Evolutionary conservation across 2,888 invertebrate species (phyloP), one percentile per base, ranked within the genome.

Genomic region (Dyspetes luteomarginatus): DNA sequence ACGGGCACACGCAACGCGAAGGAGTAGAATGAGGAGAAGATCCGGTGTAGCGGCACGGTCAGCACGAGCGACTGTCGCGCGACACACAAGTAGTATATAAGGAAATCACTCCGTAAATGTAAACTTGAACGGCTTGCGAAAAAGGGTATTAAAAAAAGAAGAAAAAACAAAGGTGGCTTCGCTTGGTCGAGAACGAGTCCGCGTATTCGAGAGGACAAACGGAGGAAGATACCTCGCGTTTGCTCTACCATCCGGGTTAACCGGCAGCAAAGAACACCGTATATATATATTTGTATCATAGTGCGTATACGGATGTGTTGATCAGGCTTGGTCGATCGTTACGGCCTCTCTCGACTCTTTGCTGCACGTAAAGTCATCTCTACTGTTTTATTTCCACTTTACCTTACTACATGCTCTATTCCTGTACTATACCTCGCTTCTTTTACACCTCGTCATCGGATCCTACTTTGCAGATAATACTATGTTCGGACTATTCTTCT

Each of bases 51-150:
- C 26, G 48, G 50, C 55, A 58, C 30, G 41, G 43, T 56, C 62
- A 41, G 17, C 24, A 7, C 15, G n/a, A 55, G 56, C 17, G 22
- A 45, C 62, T 62, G 52, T 55, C n/a, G 22, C 41, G 68, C 50
- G 62, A 65, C 69, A 12, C 58, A 41, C 24, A 26, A 71, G 84
- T 82, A n/a, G n/a, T n/a, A n/a, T n/a, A 83, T 86, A 88, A 86
- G 86, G 86, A 86, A 86, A 87, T 88, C 87, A 86, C 79, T 88
- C 87, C 88, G 88, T 88, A 88, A 89, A 88, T 86, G 88, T 88
- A 87, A 87, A 85, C 83, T 83, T 78, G 87, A 85, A 86, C 78
- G 83, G 78, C 82, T 60, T 58, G 52, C 19, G 82, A 82, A 84
- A 17, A 17, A 15, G 17, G 48, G 15, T 7, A 12, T 30, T 26